Evolutionary conservation across 1,140 invertebrate species (phyloP), one percentile per base, ranked within the genome.

Genomic region (Papilio helenus): DNA sequence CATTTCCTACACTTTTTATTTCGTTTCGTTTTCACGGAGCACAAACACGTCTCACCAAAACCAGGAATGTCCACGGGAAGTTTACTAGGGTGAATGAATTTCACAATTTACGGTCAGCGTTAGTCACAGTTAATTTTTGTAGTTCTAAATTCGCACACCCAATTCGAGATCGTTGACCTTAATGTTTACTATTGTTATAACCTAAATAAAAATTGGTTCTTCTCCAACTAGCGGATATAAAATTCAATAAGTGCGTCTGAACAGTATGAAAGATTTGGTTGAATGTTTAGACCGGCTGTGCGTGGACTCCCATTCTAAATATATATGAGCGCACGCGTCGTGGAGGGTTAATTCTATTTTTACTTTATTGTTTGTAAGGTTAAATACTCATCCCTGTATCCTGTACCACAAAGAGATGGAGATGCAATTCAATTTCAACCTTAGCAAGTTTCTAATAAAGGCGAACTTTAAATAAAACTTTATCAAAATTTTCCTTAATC

Each of bases 61-160:
- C 76, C 49, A 81, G 76, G 58, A 61, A 65, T 49, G n/a, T 81
- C 71, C 81, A 88, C 89, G 87, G 88, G 91, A 92, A 92, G 86
- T 87, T 86, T 84, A 80, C 84, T 80, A 87, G 84, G 87, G 86
- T 90, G 86, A 78, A 86, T 90, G 88, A 78, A 87, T 84, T 88
- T 86, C 85, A 87, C 88, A 83, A 87, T 88, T 90, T 85, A 88
- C 86, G 87, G 86, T 84, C 82, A 81, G 84, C 82, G 82, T 92
- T 92, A 92, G 83, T 93, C 90, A 93, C 85, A 87, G 79, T 85
- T 83, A 86, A 88, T 94, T 92, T 93, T 88, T 94, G 92, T 93
- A 94, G 92, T 89, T 90, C 87, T 86, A 85, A 85, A 85, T 84
- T 72, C 84, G 76, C 82, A 73, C 65, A 72, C 82, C 83, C 80